These are phyloP conservation scores for Biston stratarius DNA, from an alignment of 2,888 invertebrate genomes.

Conservation along the genomic window DNA sequence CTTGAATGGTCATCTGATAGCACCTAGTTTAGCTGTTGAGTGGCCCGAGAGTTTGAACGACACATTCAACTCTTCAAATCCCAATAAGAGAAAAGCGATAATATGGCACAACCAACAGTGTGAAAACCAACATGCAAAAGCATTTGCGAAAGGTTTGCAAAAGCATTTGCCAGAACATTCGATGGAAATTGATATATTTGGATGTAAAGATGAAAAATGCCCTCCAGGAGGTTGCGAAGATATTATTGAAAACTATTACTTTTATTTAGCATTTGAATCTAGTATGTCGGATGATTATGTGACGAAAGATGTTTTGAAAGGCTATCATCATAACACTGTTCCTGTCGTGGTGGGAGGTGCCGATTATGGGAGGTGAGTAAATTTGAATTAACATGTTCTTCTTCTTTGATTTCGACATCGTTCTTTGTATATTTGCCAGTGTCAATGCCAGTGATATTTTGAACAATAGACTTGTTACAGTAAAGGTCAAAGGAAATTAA, in stretches of 20 bases:
- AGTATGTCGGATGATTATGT: slow-evolving; percentile 69
- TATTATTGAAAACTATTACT: slow-evolving; percentile 64
- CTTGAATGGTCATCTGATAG: slow-evolving; percentile 55
- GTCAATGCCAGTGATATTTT: too few relatives aligned
- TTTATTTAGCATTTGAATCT: slow-evolving; percentile 69
- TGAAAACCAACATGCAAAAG: slow-evolving; percentile 42
- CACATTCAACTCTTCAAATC: not conserved
- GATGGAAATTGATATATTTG: slow-evolving; percentile 80
- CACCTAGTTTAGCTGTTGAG: slow-evolving; percentile 56
- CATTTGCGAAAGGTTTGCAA: slow-evolving; percentile 63
- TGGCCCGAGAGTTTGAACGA: slow-evolving; percentile 50
- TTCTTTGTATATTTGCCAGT: not conserved
- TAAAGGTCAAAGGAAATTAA: too few relatives aligned
- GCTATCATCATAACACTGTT: slow-evolving; percentile 85
- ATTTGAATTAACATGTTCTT: not conserved
- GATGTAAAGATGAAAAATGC: slow-evolving; percentile 62
- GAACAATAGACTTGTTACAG: too few relatives aligned
- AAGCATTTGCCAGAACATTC: slow-evolving; percentile 66
- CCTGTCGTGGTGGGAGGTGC: slow-evolving; percentile 89
- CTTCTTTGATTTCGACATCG: not conserved
- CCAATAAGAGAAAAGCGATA: slow-evolving; percentile 52
- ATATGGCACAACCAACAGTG: slow-evolving; percentile 61
- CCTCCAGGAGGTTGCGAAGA: slow-evolving; percentile 56
- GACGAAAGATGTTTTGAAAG: slow-evolving; percentile 68
- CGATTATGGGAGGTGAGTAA: slow-evolving; percentile 83